Evolutionary conservation across 2,113 vertebrate species (phyloP), one percentile per base, ranked within the genome.

Genomic region (Larimichthys polyactis): DNA sequence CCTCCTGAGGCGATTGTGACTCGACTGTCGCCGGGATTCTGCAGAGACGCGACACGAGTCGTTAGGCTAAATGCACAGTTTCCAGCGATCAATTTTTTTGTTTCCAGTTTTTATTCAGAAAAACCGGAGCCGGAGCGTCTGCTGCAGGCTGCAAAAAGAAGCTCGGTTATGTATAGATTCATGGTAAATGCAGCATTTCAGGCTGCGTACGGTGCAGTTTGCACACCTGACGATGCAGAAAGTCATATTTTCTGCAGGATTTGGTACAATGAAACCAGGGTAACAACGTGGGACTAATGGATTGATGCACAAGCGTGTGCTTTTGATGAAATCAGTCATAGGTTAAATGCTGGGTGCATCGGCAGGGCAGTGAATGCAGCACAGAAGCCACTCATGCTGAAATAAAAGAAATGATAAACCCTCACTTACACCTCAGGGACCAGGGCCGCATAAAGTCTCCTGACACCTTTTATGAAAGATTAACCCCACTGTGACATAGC

Each of bases 391-490:
- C 64, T 65, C 36, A 20, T 1, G 0, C 16, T 48, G 54, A 77
- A 82, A 58, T 76, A 65, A 68, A 85, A 72, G 44, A 75, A 27
- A 69, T 7, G 27, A 70, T 69, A 68, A 80, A 75, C 7, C 66
- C 55, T 70, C 58, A n/a, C 20, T 65, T 75, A 44, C 24, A 71
- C 73, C 65, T 48, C 24, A 44, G 36, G 75, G 75, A 52, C 10
- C 27, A 11, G 32, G 58, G 36, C 77, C 57, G 57, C 65, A 54
- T 24, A 40, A 20, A 75, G 70, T 63, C 80, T 85, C 66, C 55
- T 44, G 58, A 79, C 60, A 48, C 54, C 52, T 79, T 82, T 78
- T 68, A 70, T 63, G 63, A 76, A 54, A 58, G 49, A 90, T 83
- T 84, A 87, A 86, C 75, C 68, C 46, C 62, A 19, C 65, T 3